Percentiles rank a stretch among this genome's conserved stretches.
Conservation (phyloP, 2,797 vertebrate species). For the Chelidonichthys spinosus region DNA sequence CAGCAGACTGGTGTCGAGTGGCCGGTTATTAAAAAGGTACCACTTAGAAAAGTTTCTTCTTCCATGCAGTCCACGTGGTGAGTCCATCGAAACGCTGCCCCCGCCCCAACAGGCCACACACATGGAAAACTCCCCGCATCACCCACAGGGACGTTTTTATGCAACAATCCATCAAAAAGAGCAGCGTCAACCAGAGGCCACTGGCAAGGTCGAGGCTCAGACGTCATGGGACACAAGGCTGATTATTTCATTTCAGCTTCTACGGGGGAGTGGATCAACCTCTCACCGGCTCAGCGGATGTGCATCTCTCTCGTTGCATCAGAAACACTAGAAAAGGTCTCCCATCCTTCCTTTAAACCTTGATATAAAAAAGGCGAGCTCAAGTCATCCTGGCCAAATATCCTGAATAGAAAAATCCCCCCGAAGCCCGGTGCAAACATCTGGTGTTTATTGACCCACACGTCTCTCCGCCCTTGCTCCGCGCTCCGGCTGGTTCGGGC, state of each 20-base stretch:
- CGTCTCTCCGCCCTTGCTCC: slow-evolving; percentile 37
- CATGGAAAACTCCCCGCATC: slow-evolving; percentile 29
- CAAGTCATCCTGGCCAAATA: slow-evolving; percentile 34
- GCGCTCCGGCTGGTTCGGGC: slow-evolving; percentile 32
- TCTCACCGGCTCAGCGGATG: not conserved
- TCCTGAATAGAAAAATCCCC: slow-evolving; percentile 43
- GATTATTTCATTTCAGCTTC: slow-evolving; percentile 34
- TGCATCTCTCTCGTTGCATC: slow-evolving; percentile 27
- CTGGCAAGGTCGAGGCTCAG: not conserved
- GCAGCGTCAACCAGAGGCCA: slow-evolving; percentile 12
- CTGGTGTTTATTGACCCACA: slow-evolving; percentile 75
- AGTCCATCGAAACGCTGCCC: slow-evolving; percentile 15
- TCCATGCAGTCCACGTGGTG: slow-evolving; percentile 38
- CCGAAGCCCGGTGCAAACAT: slow-evolving; percentile 67
- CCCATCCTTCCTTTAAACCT: slow-evolving; percentile 6
- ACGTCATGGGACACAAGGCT: not conserved
- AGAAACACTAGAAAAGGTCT: slow-evolving; percentile 11
- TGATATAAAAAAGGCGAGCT: slow-evolving; percentile 35
- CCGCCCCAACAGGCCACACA: slow-evolving; percentile 61
- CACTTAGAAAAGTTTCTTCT: slow-evolving; percentile 44
- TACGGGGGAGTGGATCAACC: not conserved
- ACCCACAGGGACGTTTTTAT: slow-evolving; percentile 12
- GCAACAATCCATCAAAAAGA: slow-evolving; percentile 32
- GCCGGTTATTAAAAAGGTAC: slow-evolving; percentile 48
- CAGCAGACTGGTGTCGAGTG: slow-evolving; percentile 40